These are phyloP conservation scores for Hydrochoerus hydrochaeris DNA, from an alignment of 2,113 vertebrate genomes.

Conservation along the genomic window DNA sequence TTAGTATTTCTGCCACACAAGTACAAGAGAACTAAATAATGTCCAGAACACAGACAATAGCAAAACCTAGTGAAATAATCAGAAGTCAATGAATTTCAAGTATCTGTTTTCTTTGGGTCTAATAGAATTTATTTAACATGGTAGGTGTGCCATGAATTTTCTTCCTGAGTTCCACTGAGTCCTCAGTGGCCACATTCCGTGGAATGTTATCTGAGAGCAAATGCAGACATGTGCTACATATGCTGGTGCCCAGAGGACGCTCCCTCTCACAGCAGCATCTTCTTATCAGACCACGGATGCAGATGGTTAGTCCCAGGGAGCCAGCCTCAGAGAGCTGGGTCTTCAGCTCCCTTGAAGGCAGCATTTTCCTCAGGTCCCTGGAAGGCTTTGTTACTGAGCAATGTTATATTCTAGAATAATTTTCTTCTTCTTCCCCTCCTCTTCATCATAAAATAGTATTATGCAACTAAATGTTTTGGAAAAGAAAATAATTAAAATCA, in stretches of 20 bases:
- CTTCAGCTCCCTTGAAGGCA: background rate
- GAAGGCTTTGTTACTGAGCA: background rate
- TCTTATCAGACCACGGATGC: background rate
- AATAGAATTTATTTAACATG: background rate
- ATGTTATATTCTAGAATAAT: slow-evolving; percentile 14
- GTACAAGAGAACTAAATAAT: background rate
- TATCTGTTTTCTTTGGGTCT: background rate
- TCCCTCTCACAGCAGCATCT: rapidly evolving
- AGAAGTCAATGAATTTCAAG: background rate
- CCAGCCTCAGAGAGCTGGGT: background rate
- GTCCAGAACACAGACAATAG: background rate
- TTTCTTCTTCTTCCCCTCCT: background rate
- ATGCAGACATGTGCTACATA: background rate
- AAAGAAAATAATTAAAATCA: background rate
- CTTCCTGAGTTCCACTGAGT: background rate
- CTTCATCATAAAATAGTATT: background rate
- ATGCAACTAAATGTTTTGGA: background rate
- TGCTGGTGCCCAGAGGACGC: background rate
- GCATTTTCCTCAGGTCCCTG: background rate
- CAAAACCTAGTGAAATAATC: background rate
- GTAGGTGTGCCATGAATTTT: background rate
- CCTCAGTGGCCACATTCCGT: background rate
- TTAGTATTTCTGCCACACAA: background rate
- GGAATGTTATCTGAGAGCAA: background rate
- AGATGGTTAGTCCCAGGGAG: background rate